Conservation (phyloP, 2,797 vertebrate genomes). For the Pogonophryne albipinna region DNA sequence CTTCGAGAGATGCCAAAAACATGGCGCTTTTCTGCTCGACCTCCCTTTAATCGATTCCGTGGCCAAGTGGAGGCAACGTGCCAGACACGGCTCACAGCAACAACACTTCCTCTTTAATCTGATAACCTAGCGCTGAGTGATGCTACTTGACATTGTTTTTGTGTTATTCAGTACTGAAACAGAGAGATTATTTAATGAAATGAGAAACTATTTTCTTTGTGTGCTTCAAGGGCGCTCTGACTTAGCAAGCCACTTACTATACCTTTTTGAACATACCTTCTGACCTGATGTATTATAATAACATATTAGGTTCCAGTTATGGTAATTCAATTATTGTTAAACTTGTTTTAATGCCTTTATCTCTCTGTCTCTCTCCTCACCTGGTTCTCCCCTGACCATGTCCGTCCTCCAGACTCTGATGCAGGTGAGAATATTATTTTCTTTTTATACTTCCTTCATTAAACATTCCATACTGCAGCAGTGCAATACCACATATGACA, state of each 20-base stretch:
- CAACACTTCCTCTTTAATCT: constrained; percentile 6
- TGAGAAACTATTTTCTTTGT: background rate
- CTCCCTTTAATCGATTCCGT: constrained; percentile 7
- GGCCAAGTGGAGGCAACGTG: constrained; percentile 40
- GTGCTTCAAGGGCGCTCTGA: constrained; percentile 8
- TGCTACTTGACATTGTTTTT: background rate
- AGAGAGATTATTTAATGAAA: background rate
- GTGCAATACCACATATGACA: background rate
- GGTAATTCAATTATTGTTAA: background rate
- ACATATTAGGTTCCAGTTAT: constrained; percentile 7
- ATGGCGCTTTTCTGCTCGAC: constrained; percentile 35
- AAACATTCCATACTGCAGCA: background rate
- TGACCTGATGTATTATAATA: constrained; percentile 6
- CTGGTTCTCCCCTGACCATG: background rate
- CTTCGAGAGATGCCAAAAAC: constrained; percentile 63
- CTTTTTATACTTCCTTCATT: background rate
- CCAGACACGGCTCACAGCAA: constrained; percentile 13
- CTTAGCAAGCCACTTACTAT: background rate
- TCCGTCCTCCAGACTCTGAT: constrained; percentile 88
- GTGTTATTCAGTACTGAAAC: background rate
- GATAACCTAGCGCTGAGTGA: background rate
- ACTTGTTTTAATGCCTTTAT: constrained; percentile 25
- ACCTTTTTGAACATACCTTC: constrained; percentile 5
- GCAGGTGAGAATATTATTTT: constrained; percentile 88
- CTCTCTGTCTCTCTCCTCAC: constrained; percentile 23